Evolutionary conservation across 2,797 vertebrate species (phyloP).

Genomic region (Clangula hyemalis): DNA sequence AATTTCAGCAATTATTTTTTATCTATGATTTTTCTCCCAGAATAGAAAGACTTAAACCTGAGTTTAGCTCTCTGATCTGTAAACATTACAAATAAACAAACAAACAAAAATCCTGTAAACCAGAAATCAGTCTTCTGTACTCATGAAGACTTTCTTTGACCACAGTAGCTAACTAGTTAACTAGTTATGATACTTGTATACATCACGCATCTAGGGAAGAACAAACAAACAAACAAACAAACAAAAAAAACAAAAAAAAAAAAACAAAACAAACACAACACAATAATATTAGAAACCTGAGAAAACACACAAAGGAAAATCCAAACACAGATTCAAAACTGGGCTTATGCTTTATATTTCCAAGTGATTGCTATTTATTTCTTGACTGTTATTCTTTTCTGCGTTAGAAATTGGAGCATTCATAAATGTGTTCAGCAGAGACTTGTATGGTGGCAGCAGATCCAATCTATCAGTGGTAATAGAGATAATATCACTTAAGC

Average conservation of each 20-base stretch:
- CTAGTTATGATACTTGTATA: not conserved
- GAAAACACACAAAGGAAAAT: not conserved
- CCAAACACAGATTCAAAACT: not conserved
- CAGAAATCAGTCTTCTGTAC: not conserved
- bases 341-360: not conserved
- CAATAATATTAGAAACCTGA: not conserved
- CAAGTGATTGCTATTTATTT: not conserved
- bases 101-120: not conserved
- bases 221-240: not conserved
- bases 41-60: not conserved
- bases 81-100: not conserved
- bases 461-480: not conserved
- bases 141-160: not conserved
- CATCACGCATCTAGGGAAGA: not conserved
- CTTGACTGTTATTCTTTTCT: not conserved
- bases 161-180: not conserved
- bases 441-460: not conserved
- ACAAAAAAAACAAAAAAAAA: no score
- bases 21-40: not conserved
- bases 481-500: not conserved
- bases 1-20: not conserved
- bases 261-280: not conserved
- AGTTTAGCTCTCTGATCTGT: not conserved
- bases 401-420: not conserved
- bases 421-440: not conserved